Evolutionary conservation across 2,113 vertebrate species (phyloP), one percentile per base, ranked within the genome.

Genomic region (Syrmaticus mikado): DNA sequence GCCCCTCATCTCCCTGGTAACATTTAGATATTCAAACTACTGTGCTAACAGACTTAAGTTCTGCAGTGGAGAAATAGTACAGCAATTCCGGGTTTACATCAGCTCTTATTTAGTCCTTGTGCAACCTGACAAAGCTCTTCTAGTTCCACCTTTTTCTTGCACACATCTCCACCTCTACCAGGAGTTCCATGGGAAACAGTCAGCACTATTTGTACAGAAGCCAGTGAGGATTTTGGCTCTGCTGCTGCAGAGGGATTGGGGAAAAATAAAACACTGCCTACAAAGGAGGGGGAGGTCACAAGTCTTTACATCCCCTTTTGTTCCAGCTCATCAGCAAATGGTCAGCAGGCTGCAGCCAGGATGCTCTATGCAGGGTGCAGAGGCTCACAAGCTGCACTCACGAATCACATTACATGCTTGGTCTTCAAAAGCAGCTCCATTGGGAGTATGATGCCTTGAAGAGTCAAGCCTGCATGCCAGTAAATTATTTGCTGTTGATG

Each of bases 141-240:
- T 0, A 27, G 11, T 50, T 40, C 52, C 68, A 27, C 28, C 28
- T 45, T 22, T 19, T 11, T 10, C 50, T 12, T 5, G 30, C 68
- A n/a, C 43, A 4, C 38, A 36, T 12, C 60, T 32, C 40, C 22
- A 3, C 18, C 60, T 45, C 22, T 12, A 0, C 41, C 1, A 1
- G 32, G 45, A 58, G 55, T 45, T 11, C 62, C 30, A 6, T 2
- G 1, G 3, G 32, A 41, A 61, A 45, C 1, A 3, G 8, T 15
- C 53, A 21, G 27, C 11, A 7, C 1, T 3, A 17, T 3, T 14
- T 2, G 1, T 6, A 14, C 46, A 11, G 12, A 3, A 52, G 34
- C 60, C 12, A 19, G 62, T 7, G 6, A 10, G 27, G 58, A 7
- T 10, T 13, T 76, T 46, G n/a, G 36, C 76, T 85, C 53, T n/a